These are phyloP conservation scores for Chunga burmeisteri DNA, from an alignment of 2,113 vertebrate species.

Conservation along the genomic window DNA sequence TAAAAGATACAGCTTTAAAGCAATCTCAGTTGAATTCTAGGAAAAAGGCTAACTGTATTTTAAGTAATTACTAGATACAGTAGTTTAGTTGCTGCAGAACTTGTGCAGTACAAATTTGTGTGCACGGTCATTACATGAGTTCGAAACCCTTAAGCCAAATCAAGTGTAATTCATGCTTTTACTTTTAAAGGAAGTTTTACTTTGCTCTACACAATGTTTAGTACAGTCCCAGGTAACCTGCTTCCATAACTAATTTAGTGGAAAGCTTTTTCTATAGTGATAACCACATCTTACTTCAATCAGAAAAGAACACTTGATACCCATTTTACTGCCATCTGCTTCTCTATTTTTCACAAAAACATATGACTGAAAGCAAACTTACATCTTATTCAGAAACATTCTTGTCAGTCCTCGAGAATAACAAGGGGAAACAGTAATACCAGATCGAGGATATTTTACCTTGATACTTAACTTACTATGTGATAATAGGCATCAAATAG, in stretches of 20 bases:
- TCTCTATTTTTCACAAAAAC: background rate
- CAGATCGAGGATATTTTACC: background rate
- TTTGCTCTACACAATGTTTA: background rate
- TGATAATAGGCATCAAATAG: background rate
- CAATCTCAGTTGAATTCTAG: background rate
- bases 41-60: background rate
- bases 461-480: background rate
- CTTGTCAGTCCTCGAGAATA: background rate
- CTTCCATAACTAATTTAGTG: background rate
- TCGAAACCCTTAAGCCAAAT: background rate
- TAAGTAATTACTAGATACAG: background rate
- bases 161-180: background rate
- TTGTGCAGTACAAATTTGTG: background rate
- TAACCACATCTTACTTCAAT: background rate
- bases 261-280: background rate
- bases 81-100: background rate
- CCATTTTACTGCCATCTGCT: background rate
- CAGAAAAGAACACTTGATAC: background rate
- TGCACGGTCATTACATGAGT: background rate
- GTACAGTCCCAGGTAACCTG: background rate
- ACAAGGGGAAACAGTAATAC: background rate
- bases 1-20: background rate
- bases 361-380: background rate
- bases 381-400: background rate
- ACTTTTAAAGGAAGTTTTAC: background rate